Conservation (phyloP, 2,113 vertebrate species). For the Emydocephalus ijimae region DNA sequence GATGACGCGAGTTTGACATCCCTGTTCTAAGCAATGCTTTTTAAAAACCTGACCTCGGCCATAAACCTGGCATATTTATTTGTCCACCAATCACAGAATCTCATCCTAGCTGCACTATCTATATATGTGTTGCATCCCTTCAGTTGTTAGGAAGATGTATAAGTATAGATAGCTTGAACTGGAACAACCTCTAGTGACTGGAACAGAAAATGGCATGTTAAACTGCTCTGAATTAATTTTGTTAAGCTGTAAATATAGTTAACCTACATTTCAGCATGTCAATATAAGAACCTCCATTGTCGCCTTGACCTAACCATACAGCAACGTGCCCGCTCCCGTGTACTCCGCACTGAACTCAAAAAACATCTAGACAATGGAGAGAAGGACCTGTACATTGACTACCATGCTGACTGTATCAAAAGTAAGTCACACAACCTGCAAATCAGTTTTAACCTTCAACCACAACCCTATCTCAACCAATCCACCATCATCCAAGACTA, state of each 20-base stretch:
- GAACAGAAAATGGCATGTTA: background rate
- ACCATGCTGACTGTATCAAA: no score
- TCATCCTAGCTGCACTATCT: background rate
- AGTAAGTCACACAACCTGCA: no score
- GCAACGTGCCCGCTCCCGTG: no score
- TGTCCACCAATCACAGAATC: conserved; percentile 40
- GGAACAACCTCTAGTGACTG: background rate
- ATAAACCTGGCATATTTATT: background rate
- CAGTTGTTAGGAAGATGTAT: background rate
- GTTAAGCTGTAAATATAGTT: background rate
- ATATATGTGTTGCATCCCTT: background rate
- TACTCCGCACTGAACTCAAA: no score
- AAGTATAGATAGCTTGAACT: background rate
- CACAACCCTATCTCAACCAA: no score
- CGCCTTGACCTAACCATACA: no score
- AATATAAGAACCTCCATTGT: background rate
- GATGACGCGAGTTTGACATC: no score
- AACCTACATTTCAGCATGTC: background rate
- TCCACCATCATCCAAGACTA: no score
- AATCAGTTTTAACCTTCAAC: no score
- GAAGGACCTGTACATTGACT: no score
- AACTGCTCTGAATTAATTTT: background rate
- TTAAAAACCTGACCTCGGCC: background rate
- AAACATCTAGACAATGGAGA: no score
- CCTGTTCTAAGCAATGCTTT: background rate